These are phyloP conservation scores for Bubo scandiacus DNA, from an alignment of 2,113 vertebrate species.

Conservation along the genomic window DNA sequence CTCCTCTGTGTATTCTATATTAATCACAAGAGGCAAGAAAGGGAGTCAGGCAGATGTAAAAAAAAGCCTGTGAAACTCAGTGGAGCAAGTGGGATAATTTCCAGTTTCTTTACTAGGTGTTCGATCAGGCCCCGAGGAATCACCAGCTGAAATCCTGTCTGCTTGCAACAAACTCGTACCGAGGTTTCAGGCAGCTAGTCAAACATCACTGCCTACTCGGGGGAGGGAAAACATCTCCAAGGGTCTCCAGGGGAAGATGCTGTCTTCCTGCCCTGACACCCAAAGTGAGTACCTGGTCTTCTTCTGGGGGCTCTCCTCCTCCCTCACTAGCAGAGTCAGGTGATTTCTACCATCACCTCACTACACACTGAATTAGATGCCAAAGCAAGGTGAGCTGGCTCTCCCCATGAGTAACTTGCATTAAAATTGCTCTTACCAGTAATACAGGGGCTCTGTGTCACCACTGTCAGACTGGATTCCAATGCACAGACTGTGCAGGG, in stretches of 20 bases:
- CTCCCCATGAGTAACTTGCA: neutral
- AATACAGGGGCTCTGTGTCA: neutral
- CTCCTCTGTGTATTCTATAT: neutral
- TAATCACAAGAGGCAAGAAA: slow-evolving; percentile 14
- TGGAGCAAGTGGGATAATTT: slow-evolving; percentile 9
- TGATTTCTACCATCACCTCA: neutral
- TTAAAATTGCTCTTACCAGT: neutral
- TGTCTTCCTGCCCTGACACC: neutral
- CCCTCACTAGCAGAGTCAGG: neutral
- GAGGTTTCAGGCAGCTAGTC: neutral
- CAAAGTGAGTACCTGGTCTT: neutral
- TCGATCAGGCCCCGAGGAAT: slow-evolving; percentile 23
- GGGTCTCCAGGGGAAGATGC: neutral
- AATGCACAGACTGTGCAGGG: neutral
- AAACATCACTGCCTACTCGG: fast-evolving
- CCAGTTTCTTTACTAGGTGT: slow-evolving; percentile 27
- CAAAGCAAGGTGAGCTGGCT: neutral
- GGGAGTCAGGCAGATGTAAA: neutral
- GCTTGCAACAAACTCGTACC: neutral
- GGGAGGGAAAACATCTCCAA: neutral
- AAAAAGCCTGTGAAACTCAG: neutral
- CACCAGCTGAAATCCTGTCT: neutral
- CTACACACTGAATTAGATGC: neutral
- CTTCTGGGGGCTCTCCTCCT: neutral
- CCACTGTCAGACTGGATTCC: neutral